Evolutionary conservation across 2,797 vertebrate species (phyloP).

Genomic region (Phoebastria nigripes): DNA sequence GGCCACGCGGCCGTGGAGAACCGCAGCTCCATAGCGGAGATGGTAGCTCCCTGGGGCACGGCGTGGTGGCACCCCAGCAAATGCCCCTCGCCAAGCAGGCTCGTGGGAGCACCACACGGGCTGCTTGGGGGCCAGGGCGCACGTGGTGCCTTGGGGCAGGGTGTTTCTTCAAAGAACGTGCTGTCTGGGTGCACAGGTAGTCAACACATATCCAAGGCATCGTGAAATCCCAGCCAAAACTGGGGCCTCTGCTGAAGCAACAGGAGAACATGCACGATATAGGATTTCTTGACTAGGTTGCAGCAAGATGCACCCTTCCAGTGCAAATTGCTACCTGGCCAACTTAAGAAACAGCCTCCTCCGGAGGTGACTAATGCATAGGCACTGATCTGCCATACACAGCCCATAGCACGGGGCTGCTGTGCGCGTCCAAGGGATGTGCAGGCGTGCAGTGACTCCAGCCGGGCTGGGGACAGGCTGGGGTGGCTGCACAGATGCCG

Average conservation of each 20-base stretch:
- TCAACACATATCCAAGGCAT: fast-evolving
- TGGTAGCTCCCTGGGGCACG: not conserved
- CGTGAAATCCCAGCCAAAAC: not conserved
- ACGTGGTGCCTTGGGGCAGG: not conserved
- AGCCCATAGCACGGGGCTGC: fast-evolving
- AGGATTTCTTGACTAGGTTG: not conserved
- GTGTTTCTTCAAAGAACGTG: not conserved
- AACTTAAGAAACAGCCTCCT: not conserved
- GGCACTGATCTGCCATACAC: not conserved
- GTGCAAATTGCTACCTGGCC: not conserved
- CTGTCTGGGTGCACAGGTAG: too few relatives aligned
- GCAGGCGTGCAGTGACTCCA: not conserved
- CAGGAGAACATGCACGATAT: not conserved
- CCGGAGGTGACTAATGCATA: fast-evolving
- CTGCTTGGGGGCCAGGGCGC: fast-evolving
- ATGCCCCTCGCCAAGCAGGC: not conserved
- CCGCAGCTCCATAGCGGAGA: not conserved
- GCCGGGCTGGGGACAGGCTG: not conserved
- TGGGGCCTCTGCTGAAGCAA: not conserved
- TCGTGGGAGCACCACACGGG: fast-evolving
- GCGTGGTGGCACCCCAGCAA: not conserved
- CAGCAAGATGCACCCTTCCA: not conserved
- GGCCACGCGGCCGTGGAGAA: fast-evolving
- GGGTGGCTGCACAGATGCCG: not conserved
- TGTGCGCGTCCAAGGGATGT: not conserved